Evolutionary conservation across 2,888 invertebrate species (phyloP), one percentile per base, ranked within the genome.

Genomic region (Mythimna pallens): DNA sequence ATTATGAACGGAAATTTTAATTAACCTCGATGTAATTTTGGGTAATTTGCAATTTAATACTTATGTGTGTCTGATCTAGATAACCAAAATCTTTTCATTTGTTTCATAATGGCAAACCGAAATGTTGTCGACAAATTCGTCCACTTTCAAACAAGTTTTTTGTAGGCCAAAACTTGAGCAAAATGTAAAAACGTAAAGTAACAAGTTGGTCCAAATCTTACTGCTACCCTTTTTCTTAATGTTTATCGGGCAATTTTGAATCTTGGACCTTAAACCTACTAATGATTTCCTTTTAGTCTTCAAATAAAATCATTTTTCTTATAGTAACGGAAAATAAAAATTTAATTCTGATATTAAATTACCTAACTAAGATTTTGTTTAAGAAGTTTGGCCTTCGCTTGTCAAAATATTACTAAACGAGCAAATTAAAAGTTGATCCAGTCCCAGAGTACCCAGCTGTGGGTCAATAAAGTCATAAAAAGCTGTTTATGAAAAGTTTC

Each of bases 131-230:
- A 70, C 17, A 22, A 78, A 58, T 70, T 76, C 30, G 36, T 64
- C 22, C 25, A 70, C 71, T 68, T 78, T 84, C 47, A 17, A 78
- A 74, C 55, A 30, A 65, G 82, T 72, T 76, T 62, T 30, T 65
- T 57, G 52, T 54, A 68, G 61, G 40, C 40, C 17, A 57, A 68
- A 62, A 76, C 25, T 70, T 65, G 30, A 25, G 34, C 22, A 12
- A 58, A 63, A 58, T 3, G 6, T 36, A 40, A 43, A 12, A 52
- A 34, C 8, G 20, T 20, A 34, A 50, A 40, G 58, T 34, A 20
- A 36, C 3, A 47, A 55, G 9, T 59, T 25, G 3, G 6, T 25
- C 17, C 47, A 47, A 47, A 47, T 20, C 17, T 47, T 17, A 47
- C 17, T 17, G 17, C 14, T 17, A 47, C 6, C 47, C 47, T 5